Evolutionary conservation across 2,797 vertebrate genomes (phyloP).

Genomic region (Gadopsis marmoratus): DNA sequence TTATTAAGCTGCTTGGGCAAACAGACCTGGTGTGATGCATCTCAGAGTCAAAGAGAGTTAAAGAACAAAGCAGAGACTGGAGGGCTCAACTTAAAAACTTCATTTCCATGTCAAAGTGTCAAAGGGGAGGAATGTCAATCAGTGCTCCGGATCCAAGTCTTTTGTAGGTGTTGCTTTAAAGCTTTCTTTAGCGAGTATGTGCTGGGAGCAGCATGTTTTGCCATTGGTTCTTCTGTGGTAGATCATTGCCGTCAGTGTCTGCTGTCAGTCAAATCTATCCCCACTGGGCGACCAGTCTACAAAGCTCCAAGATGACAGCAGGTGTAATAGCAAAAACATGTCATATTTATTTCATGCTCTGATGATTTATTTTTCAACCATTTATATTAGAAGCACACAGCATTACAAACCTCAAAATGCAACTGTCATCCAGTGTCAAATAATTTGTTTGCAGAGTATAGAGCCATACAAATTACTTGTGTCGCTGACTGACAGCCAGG

Average conservation of each 20-base stretch:
- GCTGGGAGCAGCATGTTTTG: slow-evolving; percentile 75
- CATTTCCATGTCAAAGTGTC: slow-evolving; percentile 81
- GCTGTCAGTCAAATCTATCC: slow-evolving; percentile 79
- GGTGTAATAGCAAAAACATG: slow-evolving; percentile 80
- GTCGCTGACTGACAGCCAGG: slow-evolving; percentile 68
- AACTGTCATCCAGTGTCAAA: slow-evolving; percentile 72
- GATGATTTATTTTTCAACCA: slow-evolving; percentile 76
- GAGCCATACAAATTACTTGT: slow-evolving; percentile 67
- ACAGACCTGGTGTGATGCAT: slow-evolving; percentile 61
- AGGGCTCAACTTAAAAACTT: slow-evolving; percentile 74
- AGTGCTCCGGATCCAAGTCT: slow-evolving; percentile 65
- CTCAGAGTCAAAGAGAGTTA: slow-evolving; percentile 62
- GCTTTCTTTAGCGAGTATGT: slow-evolving; percentile 63
- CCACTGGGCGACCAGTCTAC: slow-evolving; percentile 65
- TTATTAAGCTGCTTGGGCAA: slow-evolving; percentile 71
- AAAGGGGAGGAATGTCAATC: slow-evolving; percentile 77
- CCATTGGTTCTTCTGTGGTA: slow-evolving; percentile 71
- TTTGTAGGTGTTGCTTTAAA: slow-evolving; percentile 72
- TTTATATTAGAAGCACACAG: slow-evolving; percentile 72
- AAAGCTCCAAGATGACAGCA: slow-evolving; percentile 71
- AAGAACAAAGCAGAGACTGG: slow-evolving; percentile 67
- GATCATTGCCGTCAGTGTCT: slow-evolving; percentile 74
- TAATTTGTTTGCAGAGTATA: slow-evolving; percentile 68
- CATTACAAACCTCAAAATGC: slow-evolving; percentile 71
- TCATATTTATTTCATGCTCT: slow-evolving; percentile 80